Base-by-base conservation (phyloP, 2,888 invertebrate species). In the Eupsilia transversa region DNA sequence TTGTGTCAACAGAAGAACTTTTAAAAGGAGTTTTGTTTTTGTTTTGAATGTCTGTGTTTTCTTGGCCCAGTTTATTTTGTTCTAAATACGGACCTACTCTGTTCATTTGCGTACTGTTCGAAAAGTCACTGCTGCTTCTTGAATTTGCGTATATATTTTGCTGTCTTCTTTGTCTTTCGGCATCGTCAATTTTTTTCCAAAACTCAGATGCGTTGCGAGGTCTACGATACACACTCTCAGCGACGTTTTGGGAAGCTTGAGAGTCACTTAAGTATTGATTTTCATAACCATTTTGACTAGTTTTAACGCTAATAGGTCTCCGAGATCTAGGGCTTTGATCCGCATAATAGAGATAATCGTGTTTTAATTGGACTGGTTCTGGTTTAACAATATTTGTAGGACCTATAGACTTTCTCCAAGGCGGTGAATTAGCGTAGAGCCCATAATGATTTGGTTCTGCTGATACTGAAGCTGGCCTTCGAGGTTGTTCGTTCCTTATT, bases 321-420 rank as follows among this genome's bases (percentile, higher is more conserved):
- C 98, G 94, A 77, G 98, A 98, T 87, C 98, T 96, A 0, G 98
- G 98, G 79, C 97, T 97, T 84, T 97, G 97, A 93, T 98, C 98
- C 4, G 98, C 97, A 74, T 97, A 97, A 88, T 98, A 98, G 79
- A 97, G 96, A 88, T 97, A 97, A 80, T 97, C 97, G 69, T 96
- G 92, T 87, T 92, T 93, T 78, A 91, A 82, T 86, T 94, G 94
- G 59, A 94, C 93, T 79, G 95, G 93, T 84, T 96, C 95, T 68
- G 96, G 93, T 89, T 94, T 95, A 66, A 94, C 83, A 78, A 94
- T 86, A 86, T 89, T 90, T 77, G 89, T 86, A 52, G 92, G 92
- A 52, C 93, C 93, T 64, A 89, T 79, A 71, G 92, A 92, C 85
- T 94, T 96, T 80, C 94, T 93, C 96, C 96, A 96, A 3, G 93